Evolutionary conservation across 2,113 vertebrate genomes (phyloP).

Genomic region (Laticauda colubrina): DNA sequence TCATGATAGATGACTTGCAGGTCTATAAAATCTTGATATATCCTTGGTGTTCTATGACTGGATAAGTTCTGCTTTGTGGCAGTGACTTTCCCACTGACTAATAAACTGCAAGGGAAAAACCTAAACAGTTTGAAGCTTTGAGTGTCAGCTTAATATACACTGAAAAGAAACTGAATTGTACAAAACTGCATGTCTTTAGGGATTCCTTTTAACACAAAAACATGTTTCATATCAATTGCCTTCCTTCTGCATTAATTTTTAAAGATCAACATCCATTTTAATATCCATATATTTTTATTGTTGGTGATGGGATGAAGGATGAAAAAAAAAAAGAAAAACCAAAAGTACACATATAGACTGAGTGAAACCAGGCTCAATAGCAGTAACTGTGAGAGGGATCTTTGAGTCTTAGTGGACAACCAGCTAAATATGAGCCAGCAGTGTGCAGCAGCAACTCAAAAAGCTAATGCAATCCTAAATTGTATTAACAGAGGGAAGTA

Average conservation of each 20-base stretch:
- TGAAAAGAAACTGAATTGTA: neutral
- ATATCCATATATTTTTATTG: neutral
- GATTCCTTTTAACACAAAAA: neutral
- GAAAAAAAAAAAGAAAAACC: no score
- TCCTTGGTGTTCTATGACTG: neutral
- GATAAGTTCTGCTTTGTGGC: neutral
- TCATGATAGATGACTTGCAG: neutral
- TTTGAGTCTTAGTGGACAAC: no score
- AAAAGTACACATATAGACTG: no score
- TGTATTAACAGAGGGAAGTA: no score
- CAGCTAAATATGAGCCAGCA: no score
- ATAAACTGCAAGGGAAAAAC: neutral
- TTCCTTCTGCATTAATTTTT: neutral
- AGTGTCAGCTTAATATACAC: neutral
- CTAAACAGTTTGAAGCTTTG: neutral
- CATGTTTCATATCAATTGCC: neutral
- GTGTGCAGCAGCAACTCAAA: no score
- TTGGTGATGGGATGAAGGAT: neutral
- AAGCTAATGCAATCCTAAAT: no score
- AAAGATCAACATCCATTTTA: neutral
- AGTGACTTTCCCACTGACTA: neutral
- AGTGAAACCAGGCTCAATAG: no score
- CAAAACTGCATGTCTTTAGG: neutral
- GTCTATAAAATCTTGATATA: neutral
- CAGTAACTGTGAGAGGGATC: no score